Percentiles rank a stretch among this genome's conserved stretches.
phyloP scores from a whole-genome alignment of 1,140 invertebrate genomes.

The Microplitis mediator region DNA sequence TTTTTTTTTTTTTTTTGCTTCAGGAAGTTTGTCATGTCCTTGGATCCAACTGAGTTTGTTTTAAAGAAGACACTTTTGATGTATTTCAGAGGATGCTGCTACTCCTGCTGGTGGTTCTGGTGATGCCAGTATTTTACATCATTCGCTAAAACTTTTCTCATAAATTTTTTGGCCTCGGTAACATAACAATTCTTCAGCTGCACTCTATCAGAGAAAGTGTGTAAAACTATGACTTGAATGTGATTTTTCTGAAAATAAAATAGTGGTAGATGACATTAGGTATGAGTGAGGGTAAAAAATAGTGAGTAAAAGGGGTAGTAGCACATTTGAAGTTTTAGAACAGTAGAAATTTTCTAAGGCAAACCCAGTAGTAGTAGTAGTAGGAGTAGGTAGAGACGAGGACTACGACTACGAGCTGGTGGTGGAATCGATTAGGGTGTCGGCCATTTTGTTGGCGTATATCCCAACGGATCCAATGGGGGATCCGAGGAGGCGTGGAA shows the following conservation, averaged over 20 bases:
- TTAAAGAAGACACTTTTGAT: background rate
- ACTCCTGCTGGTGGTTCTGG: background rate
- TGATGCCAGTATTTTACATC: background rate
- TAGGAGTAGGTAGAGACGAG: background rate
- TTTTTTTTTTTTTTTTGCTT: background rate
- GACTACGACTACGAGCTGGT: constrained; percentile 17
- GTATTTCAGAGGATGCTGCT: too few species aligned
- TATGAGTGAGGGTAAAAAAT: too few species aligned
- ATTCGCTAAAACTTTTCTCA: background rate
- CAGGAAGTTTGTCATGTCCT: background rate
- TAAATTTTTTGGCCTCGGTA: too few species aligned
- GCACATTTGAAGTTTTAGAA: too few species aligned
- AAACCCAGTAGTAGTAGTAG: too few species aligned
- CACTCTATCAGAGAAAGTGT: too few species aligned
- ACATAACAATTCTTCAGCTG: background rate
- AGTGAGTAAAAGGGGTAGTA: too few species aligned
- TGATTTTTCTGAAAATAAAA: too few species aligned
- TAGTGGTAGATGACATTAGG: too few species aligned
- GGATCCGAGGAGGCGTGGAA: constrained; percentile 45
- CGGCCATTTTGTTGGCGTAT: constrained; percentile 56
- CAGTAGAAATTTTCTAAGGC: too few species aligned
- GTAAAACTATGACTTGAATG: too few species aligned
- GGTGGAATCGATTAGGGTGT: constrained; percentile 53
- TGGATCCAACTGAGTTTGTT: background rate
- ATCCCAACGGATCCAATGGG: constrained; percentile 38